Percentiles rank a stretch among this genome's conserved stretches.
Conservation (phyloP, 2,797 vertebrate genomes). For the Phrynocephalus vlangalii region DNA sequence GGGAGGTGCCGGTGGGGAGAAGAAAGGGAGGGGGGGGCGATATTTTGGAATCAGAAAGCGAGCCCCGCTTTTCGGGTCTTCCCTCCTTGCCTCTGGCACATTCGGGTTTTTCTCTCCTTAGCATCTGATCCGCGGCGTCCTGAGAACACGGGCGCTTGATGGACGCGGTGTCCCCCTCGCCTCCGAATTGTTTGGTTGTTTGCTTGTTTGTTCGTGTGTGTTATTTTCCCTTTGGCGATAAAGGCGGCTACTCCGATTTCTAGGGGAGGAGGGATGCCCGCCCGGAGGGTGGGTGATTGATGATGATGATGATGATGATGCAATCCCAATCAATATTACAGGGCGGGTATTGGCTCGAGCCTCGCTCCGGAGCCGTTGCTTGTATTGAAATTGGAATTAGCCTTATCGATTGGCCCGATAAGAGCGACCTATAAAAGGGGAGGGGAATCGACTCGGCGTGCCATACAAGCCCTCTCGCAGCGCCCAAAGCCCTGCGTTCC, state of each 20-base stretch:
- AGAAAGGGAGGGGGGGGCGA: no score
- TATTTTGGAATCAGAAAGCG: background rate
- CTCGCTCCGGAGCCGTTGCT: slow-evolving; percentile 65
- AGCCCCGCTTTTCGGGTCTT: background rate
- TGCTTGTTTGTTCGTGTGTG: no score
- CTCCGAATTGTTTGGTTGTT: no score
- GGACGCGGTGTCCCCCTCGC: background rate
- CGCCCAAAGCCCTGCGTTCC: background rate
- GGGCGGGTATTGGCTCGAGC: slow-evolving; percentile 56
- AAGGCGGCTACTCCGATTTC: background rate
- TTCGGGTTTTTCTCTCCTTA: background rate
- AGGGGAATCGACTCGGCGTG: slow-evolving; percentile 59
- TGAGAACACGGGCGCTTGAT: background rate
- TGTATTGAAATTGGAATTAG: slow-evolving; percentile 71
- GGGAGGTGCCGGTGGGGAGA: background rate
- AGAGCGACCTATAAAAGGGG: slow-evolving; percentile 83
- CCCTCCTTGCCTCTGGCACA: background rate
- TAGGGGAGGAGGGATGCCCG: background rate
- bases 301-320: slow-evolving; percentile 58
- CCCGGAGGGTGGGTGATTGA: background rate
- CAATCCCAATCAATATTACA: slow-evolving; percentile 61
- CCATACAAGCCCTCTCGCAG: slow-evolving; percentile 56
- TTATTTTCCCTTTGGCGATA: background rate
- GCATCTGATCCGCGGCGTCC: background rate
- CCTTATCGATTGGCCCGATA: slow-evolving; percentile 86